phyloP scores from a whole-genome alignment of 2,797 vertebrate genomes.

The Neomorphus geoffroyi region DNA sequence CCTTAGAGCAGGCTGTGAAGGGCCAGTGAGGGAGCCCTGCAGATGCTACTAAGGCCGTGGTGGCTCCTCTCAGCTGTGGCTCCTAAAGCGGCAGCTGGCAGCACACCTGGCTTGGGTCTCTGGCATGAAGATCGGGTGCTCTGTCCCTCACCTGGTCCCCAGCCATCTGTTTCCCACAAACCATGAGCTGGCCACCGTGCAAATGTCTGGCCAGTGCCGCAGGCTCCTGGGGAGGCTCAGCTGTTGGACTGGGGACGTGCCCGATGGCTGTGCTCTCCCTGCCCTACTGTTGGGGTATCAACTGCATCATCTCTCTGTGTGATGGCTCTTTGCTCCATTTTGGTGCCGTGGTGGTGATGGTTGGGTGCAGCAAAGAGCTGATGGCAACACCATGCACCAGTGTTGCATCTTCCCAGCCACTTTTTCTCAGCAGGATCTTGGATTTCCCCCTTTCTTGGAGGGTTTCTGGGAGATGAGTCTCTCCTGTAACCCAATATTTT shows the following conservation, averaged over 20 bases:
- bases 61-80: background rate
- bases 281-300: fast-evolving
- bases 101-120: background rate
- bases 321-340: background rate
- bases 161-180: background rate
- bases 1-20: background rate
- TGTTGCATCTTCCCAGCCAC: fast-evolving
- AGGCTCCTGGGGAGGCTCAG: background rate
- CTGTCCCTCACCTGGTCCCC: background rate
- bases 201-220: background rate
- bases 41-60: background rate
- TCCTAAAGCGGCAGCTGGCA: background rate
- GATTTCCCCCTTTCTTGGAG: background rate
- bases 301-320: fast-evolving
- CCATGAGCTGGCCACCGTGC: fast-evolving
- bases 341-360: fast-evolving
- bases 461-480: background rate
- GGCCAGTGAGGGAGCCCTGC: background rate
- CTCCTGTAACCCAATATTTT: background rate
- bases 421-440: background rate
- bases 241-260: fast-evolving
- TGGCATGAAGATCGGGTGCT: background rate
- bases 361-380: background rate
- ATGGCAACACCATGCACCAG: background rate
- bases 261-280: background rate